Percentiles rank a stretch among this genome's conserved stretches.
Evolutionary conservation across 2,113 vertebrate species (phyloP).

Genomic region (Xyliphius kryptos): DNA sequence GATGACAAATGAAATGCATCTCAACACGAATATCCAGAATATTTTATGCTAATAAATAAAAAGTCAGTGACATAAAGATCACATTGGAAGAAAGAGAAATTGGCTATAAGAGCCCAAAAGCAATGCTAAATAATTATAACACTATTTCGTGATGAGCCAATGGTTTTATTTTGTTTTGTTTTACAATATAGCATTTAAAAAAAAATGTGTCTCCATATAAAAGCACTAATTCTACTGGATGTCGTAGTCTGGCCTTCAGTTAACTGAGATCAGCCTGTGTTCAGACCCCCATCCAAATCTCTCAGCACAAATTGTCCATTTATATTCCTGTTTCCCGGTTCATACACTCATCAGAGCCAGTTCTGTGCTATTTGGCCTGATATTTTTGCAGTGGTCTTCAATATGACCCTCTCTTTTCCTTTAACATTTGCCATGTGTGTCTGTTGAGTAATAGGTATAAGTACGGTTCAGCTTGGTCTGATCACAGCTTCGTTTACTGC

Average conservation of each 20-base stretch:
- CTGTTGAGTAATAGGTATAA: neutral
- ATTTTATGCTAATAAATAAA: neutral
- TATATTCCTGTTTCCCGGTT: slow-evolving; percentile 17
- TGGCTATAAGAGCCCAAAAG: too few species aligned
- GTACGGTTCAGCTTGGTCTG: neutral
- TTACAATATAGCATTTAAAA: too few species aligned
- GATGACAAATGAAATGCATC: slow-evolving; percentile 8
- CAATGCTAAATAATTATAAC: too few species aligned
- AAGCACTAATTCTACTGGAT: neutral
- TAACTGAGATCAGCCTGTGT: slow-evolving; percentile 44
- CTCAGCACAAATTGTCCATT: slow-evolving; percentile 26
- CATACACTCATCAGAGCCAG: slow-evolving; percentile 1
- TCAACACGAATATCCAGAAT: neutral
- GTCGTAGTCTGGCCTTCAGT: slow-evolving; percentile 42
- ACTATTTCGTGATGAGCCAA: too few species aligned
- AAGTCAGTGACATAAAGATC: too few species aligned
- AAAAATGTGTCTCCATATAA: slow-evolving; percentile 7
- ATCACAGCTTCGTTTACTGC: slow-evolving; percentile 11
- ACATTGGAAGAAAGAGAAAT: too few species aligned
- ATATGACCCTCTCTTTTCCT: slow-evolving; percentile 2
- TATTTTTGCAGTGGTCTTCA: slow-evolving; percentile 1
- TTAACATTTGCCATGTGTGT: slow-evolving; percentile 25
- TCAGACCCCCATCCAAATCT: slow-evolving; percentile 36
- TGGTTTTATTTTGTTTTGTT: too few species aligned
- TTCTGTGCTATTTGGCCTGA: slow-evolving; percentile 4